These are phyloP conservation scores for Pogonophryne albipinna DNA, from an alignment of 2,797 vertebrate species.

Conservation along the genomic window DNA sequence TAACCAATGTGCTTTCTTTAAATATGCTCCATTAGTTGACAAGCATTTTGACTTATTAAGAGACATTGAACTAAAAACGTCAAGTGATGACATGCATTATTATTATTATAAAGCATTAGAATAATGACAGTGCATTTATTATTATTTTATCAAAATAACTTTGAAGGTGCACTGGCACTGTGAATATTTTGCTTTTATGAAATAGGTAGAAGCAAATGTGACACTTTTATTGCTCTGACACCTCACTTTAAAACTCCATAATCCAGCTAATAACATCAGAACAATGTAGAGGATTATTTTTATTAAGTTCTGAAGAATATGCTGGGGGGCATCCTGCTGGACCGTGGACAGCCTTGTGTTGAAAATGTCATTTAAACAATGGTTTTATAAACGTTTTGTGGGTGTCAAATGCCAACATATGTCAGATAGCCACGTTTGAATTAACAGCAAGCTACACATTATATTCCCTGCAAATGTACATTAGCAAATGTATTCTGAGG, in stretches of 20 bases:
- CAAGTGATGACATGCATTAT: not conserved
- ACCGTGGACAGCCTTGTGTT: not conserved
- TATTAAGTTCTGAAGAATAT: not conserved
- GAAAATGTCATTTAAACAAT: not conserved
- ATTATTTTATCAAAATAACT: not conserved
- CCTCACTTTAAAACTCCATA: not conserved
- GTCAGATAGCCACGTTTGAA: not conserved
- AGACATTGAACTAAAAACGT: not conserved
- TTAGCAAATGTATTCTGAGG: not conserved
- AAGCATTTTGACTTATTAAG: conserved; percentile 17
- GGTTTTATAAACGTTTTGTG: not conserved
- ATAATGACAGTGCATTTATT: not conserved
- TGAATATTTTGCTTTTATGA: not conserved
- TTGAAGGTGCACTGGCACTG: not conserved
- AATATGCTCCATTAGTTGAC: not conserved
- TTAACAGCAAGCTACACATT: not conserved
- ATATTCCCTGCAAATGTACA: not conserved
- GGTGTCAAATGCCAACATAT: not conserved
- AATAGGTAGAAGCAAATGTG: not conserved
- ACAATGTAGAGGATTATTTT: not conserved
- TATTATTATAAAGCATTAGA: not conserved
- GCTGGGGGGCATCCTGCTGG: not conserved
- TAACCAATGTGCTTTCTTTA: not conserved
- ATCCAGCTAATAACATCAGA: not conserved
- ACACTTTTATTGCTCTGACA: not conserved